Evolutionary conservation across 2,797 vertebrate genomes (phyloP).

Genomic region (Semotilus atromaculatus): DNA sequence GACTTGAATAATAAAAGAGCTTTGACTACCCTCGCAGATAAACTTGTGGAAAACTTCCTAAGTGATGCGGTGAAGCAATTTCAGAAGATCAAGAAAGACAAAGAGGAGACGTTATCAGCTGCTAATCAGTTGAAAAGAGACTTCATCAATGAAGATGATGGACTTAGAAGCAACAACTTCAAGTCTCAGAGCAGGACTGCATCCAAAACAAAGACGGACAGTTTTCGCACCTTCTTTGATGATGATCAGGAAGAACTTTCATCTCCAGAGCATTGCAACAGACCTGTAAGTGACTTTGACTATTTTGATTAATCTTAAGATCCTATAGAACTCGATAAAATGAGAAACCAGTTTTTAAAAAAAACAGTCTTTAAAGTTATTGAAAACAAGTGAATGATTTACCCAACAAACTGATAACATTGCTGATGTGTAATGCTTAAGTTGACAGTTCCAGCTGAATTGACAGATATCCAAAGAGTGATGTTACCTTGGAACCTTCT

Average conservation of each 20-base stretch:
- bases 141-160: conserved; percentile 57
- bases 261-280: conserved; percentile 90
- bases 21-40: conserved; percentile 82
- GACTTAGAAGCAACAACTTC: conserved; percentile 59
- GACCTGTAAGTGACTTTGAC: conserved; percentile 83
- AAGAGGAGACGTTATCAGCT: conserved; percentile 86
- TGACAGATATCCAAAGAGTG: conserved; percentile 61
- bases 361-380: background rate
- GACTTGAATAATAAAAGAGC: conserved; percentile 63
- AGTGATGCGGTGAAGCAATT: conserved; percentile 85
- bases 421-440: conserved; percentile 16
- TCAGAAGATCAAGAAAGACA: conserved; percentile 85
- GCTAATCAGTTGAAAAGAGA: conserved; percentile 68
- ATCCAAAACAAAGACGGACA: conserved; percentile 65
- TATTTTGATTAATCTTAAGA: background rate
- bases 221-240: conserved; percentile 78
- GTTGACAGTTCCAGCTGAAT: conserved; percentile 37
- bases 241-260: conserved; percentile 85
- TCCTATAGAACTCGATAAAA: background rate
- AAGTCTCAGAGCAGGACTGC: conserved; percentile 59
- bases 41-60: conserved; percentile 84
- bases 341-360: background rate
- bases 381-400: conserved; percentile 54
- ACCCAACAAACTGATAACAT: conserved; percentile 33
- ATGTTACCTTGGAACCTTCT: conserved; percentile 58